A percentile compares a stretch with the other conserved stretches of the same genome.
These are phyloP conservation scores for Hemaris fuciformis DNA, from an alignment of 2,888 invertebrate species.

Conservation along the genomic window DNA sequence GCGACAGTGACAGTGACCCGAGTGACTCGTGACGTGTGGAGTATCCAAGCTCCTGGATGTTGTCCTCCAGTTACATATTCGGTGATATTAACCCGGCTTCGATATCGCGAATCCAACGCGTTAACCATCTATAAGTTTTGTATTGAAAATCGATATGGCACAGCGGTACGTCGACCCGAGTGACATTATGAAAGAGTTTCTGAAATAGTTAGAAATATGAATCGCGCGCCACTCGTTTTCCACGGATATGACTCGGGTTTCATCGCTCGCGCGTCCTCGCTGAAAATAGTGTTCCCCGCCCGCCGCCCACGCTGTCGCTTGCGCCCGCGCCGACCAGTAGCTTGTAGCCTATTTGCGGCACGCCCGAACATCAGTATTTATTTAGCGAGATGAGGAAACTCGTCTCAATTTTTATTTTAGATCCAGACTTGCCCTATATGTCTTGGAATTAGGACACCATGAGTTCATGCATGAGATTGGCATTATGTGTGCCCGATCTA, in stretches of 20 bases:
- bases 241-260: slow-evolving; percentile 72
- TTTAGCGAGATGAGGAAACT: slow-evolving; percentile 78
- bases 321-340: slow-evolving; percentile 39
- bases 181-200: slow-evolving; percentile 16
- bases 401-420: slow-evolving; percentile 70
- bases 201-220: slow-evolving; percentile 31
- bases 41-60: slow-evolving; percentile 61
- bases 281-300: slow-evolving; percentile 71
- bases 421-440: slow-evolving; percentile 68
- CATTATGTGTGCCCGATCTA: slow-evolving; percentile 39
- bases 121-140: neutral
- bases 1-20: slow-evolving; percentile 22
- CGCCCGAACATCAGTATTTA: slow-evolving; percentile 72
- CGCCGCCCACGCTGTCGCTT: slow-evolving; percentile 43
- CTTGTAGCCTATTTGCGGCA: slow-evolving; percentile 77
- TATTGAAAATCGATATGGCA: slow-evolving; percentile 1
- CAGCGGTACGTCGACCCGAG: neutral
- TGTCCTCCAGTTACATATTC: slow-evolving; percentile 34
- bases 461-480: slow-evolving; percentile 29
- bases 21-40: slow-evolving; percentile 45
- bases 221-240: slow-evolving; percentile 37
- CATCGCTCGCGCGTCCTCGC: slow-evolving; percentile 73
- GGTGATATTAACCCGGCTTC: slow-evolving; percentile 47
- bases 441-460: slow-evolving; percentile 59
- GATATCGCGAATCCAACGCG: slow-evolving; percentile 12